Evolutionary conservation across 2,888 invertebrate species (phyloP), one percentile per base, ranked within the genome.

Genomic region (Limenitis camilla): DNA sequence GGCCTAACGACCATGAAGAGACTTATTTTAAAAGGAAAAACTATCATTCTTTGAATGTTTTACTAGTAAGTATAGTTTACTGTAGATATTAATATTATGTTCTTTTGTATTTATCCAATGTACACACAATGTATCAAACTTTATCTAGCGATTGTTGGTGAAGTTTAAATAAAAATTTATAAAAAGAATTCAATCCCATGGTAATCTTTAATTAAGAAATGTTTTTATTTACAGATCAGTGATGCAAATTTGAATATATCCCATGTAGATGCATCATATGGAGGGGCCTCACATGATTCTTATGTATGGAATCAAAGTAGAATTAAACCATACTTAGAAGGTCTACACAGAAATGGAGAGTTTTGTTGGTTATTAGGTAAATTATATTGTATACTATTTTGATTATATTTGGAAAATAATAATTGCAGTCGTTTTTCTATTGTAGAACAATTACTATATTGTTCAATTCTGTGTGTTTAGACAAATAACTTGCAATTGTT

Each of bases 261-360:
- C 10, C 41, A 36, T 43, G 52, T 60, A 4, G 54, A 58, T 53
- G 31, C 60, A 6, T 54, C 52, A 44, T 60, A 51, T 58, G 59
- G 59, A 11, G 61, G 57, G 19, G 57, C 59, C 9, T 52, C 32
- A 27, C 57, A 59, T 42, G 57, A 59, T 40, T 52, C 55, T 4
- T 59, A 58, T 47, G 56, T 58, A 19, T 61, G 61, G 59, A 48
- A 56, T 29, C 53, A 59, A 31, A 58, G 55, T 27, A 2, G 49
- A 8, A 6, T 55, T 3, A 58, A 53, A 36, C n/a, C 1, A 27
- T 56, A 49, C 44, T 52, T 57, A 19, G 44, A 52, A 10, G 9
- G n/a, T n/a, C 10, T 35, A 10, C 35, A 35, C 9, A 9, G 7
- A 35, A 5, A 35, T 35, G 35, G 35, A n/a, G 9, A 35, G 10